phyloP scores from a whole-genome alignment of 2,888 invertebrate genomes.

The Listrodromus nycthemerus region DNA sequence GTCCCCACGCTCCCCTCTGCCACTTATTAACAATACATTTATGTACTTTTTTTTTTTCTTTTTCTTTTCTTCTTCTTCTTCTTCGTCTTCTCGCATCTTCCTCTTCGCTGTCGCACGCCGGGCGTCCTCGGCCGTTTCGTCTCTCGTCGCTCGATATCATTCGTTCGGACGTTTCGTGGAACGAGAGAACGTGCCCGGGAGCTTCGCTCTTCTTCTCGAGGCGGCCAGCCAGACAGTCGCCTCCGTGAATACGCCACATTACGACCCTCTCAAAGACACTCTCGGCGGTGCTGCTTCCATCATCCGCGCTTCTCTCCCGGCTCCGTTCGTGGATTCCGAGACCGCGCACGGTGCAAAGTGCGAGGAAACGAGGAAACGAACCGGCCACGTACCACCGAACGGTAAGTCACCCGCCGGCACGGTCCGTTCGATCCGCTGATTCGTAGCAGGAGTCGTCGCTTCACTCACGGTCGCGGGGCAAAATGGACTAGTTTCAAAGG shows the following conservation, averaged over 20 bases:
- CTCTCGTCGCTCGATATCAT: slow-evolving; percentile 67
- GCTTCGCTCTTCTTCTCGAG: slow-evolving; percentile 22
- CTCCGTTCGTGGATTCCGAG: neutral
- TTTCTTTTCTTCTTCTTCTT: neutral
- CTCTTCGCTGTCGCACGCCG: neutral
- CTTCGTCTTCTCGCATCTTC: neutral
- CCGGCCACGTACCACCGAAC: neutral
- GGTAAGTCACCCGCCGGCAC: neutral
- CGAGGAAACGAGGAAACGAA: neutral
- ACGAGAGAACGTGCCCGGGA: slow-evolving; percentile 47
- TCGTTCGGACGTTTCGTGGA: slow-evolving; percentile 55
- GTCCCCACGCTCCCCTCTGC: slow-evolving; percentile 8
- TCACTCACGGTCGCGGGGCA: neutral
- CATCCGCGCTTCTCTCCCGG: slow-evolving; percentile 13
- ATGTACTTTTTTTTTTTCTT: neutral
- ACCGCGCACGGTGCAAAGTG: neutral
- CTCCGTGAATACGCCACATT: slow-evolving; percentile 64
- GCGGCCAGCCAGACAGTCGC: slow-evolving; percentile 60
- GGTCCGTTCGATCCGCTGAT: neutral
- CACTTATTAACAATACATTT: too few species aligned
- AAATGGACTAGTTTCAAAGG: too few species aligned
- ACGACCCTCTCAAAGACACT: slow-evolving; percentile 49
- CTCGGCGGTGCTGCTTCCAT: neutral
- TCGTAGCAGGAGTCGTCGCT: slow-evolving; percentile 1
- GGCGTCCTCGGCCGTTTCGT: slow-evolving; percentile 29